Evolutionary conservation across 2,113 vertebrate species (phyloP).

Genomic region (Stictonetta naevosa): DNA sequence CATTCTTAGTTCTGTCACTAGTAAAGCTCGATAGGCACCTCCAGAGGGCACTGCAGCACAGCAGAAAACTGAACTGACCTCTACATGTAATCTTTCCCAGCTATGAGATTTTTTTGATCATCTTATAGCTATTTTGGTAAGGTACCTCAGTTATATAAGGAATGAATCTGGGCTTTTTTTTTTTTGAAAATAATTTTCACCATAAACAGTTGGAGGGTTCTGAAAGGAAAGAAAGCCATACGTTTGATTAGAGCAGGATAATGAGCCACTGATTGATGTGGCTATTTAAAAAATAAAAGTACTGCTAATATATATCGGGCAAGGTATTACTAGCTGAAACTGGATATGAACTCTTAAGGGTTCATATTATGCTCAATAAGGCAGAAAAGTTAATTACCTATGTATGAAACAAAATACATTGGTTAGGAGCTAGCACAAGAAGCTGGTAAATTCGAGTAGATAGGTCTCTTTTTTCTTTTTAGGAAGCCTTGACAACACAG

Average conservation of each 20-base stretch:
- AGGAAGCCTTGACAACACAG: neutral
- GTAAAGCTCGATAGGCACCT: neutral
- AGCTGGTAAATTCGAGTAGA: neutral
- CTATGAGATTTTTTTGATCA: neutral
- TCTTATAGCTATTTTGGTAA: neutral
- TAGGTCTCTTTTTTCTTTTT: neutral
- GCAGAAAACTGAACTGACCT: neutral
- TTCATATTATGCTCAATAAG: neutral
- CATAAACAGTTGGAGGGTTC: neutral
- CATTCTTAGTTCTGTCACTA: fast-evolving
- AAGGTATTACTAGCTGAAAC: neutral
- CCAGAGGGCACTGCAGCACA: slow-evolving; percentile 43
- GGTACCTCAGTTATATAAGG: neutral
- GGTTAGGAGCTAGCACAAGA: neutral
- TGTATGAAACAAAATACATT: neutral
- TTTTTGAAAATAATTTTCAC: neutral
- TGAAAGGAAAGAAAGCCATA: neutral
- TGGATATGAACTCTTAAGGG: neutral
- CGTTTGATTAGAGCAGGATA: neutral
- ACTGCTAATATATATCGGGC: neutral
- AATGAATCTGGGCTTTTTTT: neutral
- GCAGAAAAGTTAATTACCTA: neutral
- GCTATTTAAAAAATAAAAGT: neutral
- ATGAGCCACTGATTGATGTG: neutral
- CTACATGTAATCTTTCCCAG: fast-evolving